phyloP scores from a whole-genome alignment of 2,797 vertebrate species.

The Cuniculus paca region DNA sequence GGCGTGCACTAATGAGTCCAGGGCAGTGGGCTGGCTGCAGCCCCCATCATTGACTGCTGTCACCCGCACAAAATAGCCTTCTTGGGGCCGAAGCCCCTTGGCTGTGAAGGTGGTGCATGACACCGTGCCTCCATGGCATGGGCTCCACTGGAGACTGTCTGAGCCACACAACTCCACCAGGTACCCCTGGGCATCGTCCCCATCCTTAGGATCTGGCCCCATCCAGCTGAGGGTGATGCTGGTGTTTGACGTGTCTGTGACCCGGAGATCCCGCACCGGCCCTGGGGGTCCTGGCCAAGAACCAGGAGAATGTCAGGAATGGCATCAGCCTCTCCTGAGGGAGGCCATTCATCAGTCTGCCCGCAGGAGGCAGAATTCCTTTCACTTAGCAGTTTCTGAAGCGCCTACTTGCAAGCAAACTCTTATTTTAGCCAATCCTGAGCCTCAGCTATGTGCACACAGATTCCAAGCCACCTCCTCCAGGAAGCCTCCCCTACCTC shows the following conservation, averaged over 20 bases:
- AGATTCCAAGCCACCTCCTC: background rate
- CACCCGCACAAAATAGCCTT: constrained; percentile 91
- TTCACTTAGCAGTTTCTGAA: background rate
- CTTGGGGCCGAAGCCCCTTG: constrained; percentile 90
- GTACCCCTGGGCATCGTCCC: constrained; percentile 91
- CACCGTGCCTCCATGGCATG: constrained; percentile 88
- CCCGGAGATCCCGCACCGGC: constrained; percentile 90
- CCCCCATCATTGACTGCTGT: constrained; percentile 90
- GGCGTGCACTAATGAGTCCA: constrained; percentile 87
- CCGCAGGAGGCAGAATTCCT: background rate
- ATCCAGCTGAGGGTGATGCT: constrained; percentile 92
- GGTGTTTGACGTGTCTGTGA: constrained; percentile 89
- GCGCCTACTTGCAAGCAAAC: background rate
- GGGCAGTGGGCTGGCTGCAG: constrained; percentile 85
- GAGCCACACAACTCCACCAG: constrained; percentile 90
- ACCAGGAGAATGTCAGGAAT: background rate
- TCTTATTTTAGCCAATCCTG: background rate
- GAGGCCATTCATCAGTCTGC: background rate
- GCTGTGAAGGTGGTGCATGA: constrained; percentile 87
- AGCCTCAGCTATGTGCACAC: background rate
- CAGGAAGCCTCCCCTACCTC: background rate
- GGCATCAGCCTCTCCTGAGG: too few species aligned
- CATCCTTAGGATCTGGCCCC: constrained; percentile 87
- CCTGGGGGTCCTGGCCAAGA: constrained; percentile 91
- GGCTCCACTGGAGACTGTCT: constrained; percentile 90